A percentile compares a stretch with the other conserved stretches of the same genome.
These are phyloP conservation scores for Torymus aiolomorphi DNA, from an alignment of 2,888 invertebrate genomes.

Conservation along the genomic window DNA sequence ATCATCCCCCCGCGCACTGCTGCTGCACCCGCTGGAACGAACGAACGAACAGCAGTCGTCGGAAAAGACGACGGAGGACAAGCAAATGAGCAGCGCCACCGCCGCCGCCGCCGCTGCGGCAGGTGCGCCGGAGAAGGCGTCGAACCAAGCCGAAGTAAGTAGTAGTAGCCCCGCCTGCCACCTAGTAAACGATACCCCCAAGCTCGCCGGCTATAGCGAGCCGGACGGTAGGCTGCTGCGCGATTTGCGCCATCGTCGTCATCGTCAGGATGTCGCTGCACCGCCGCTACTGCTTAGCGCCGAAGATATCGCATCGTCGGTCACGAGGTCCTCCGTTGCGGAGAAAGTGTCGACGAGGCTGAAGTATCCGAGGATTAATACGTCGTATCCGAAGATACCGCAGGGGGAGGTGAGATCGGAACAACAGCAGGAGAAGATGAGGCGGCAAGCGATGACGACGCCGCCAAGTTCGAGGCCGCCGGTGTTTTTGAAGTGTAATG, in stretches of 20 bases:
- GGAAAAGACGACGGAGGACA: slow-evolving; percentile 50
- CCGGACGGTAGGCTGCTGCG: slow-evolving; percentile 32
- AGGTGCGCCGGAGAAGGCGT: slow-evolving; percentile 30
- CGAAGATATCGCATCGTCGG: slow-evolving; percentile 17
- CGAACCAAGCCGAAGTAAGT: slow-evolving; percentile 68
- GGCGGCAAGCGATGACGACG: slow-evolving; percentile 48
- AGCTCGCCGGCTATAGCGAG: slow-evolving; percentile 61
- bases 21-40: too few relatives aligned
- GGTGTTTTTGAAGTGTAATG: slow-evolving; percentile 69
- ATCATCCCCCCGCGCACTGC: slow-evolving; percentile 17
- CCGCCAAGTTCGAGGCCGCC: slow-evolving; percentile 66
- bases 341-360: slow-evolving; percentile 60
- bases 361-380: slow-evolving; percentile 69
- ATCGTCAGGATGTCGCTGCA: slow-evolving; percentile 36
- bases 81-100: too few relatives aligned
- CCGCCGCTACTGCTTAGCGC: slow-evolving; percentile 46
- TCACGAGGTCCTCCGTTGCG: background rate
- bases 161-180: slow-evolving; percentile 63
- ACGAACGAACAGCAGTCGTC: slow-evolving; percentile 37
- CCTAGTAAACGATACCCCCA: slow-evolving; percentile 64
- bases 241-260: slow-evolving; percentile 68
- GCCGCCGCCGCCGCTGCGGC: too few relatives aligned
- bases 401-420: slow-evolving; percentile 51
- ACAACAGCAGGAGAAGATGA: slow-evolving; percentile 53
- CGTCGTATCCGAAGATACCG: slow-evolving; percentile 66